Percentiles rank a stretch among this genome's conserved stretches.
Conservation (phyloP, 2,888 invertebrate species). For the Xestia c-nigrum region DNA sequence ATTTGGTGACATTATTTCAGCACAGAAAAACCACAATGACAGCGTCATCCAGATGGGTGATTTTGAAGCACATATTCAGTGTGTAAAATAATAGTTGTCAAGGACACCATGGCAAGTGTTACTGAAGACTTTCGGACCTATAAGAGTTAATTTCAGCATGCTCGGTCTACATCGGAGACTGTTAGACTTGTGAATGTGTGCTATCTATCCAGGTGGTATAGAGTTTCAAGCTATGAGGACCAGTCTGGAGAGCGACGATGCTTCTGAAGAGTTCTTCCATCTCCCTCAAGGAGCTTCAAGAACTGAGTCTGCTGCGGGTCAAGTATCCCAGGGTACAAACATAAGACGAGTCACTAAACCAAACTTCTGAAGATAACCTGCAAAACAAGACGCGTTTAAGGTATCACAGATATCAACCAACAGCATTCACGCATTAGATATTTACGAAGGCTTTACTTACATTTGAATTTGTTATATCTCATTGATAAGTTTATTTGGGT, state of each 20-base stretch:
- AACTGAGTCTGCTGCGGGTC: background rate
- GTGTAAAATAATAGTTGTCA: background rate
- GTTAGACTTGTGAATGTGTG: too few species aligned
- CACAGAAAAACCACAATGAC: background rate
- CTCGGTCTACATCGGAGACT: background rate
- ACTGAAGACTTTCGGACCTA: too few species aligned
- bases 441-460: background rate
- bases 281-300: background rate
- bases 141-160: background rate
- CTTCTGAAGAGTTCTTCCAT: background rate
- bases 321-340: background rate
- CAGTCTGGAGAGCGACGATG: background rate
- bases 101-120: too few species aligned
- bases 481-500: background rate
- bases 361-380: background rate
- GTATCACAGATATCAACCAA: background rate
- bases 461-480: background rate
- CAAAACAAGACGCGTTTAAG: background rate
- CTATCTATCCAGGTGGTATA: too few species aligned
- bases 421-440: background rate
- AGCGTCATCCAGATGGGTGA: background rate
- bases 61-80: background rate
- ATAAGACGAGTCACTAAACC: too few species aligned
- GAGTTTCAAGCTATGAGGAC: too few species aligned
- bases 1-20: background rate